phyloP scores from a whole-genome alignment of 2,797 vertebrate species.

The Bucorvus abyssinicus region DNA sequence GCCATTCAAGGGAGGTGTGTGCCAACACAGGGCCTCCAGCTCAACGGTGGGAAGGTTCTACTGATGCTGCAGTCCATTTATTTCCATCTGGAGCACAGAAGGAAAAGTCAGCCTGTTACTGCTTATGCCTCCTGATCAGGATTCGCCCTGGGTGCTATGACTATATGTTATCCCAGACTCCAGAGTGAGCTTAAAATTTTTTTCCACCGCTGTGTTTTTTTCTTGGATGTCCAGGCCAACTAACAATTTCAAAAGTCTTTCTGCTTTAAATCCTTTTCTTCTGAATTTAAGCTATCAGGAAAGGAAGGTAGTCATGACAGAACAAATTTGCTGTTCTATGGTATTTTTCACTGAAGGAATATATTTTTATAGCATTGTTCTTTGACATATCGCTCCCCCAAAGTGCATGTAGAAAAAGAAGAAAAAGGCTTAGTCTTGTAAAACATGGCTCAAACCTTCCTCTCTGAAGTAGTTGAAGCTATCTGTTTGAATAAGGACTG shows the following conservation, averaged over 20 bases:
- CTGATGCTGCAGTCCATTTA: not conserved
- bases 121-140: not conserved
- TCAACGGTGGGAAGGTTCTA: not conserved
- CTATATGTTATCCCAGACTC: not conserved
- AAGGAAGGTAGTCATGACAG: not conserved
- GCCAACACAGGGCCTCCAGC: not conserved
- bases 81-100: not conserved
- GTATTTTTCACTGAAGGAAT: not conserved
- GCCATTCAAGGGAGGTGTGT: not conserved
- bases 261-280: not conserved
- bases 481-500: not conserved
- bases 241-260: not conserved
- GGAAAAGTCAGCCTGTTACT: not conserved
- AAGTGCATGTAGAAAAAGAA: not conserved
- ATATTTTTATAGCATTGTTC: not conserved
- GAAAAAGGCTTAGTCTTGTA: not conserved
- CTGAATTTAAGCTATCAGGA: not conserved
- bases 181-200: not conserved
- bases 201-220: not conserved
- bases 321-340: not conserved
- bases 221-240: not conserved
- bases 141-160: not conserved
- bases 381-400: not conserved
- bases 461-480: not conserved
- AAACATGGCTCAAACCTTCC: not conserved